phyloP scores from a whole-genome alignment of 2,888 invertebrate species.

The Drosophila lacicola region DNA sequence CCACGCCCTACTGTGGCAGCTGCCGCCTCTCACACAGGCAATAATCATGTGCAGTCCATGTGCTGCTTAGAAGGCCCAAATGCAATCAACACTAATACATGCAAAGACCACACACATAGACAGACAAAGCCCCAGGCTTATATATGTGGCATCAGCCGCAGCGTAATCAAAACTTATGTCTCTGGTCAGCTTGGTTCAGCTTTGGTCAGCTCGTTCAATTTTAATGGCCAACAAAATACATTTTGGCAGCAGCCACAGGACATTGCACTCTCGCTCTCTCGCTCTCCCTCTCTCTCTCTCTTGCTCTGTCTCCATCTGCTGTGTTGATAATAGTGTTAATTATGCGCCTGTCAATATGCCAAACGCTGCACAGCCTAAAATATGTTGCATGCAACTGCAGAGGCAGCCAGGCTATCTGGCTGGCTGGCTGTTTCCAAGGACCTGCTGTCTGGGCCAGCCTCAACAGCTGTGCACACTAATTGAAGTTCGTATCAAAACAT shows the following conservation, averaged over 20 bases:
- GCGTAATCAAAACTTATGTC: constrained; percentile 66
- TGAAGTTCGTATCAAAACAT: constrained; percentile 72
- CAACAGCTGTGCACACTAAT: constrained; percentile 60
- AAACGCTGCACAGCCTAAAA: constrained; percentile 69
- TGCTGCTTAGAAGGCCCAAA: constrained; percentile 39
- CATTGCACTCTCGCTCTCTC: neutral
- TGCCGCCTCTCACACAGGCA: constrained; percentile 8
- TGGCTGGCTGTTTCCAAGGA: constrained; percentile 8
- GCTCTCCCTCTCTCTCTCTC: neutral
- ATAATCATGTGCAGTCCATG: constrained; percentile 44
- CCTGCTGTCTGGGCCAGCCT: neutral
- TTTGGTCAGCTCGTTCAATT: constrained; percentile 50
- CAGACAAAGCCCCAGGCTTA: constrained; percentile 34
- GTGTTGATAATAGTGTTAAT: constrained; percentile 77
- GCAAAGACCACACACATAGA: constrained; percentile 6
- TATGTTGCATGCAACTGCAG: constrained; percentile 49
- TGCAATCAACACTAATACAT: constrained; percentile 58
- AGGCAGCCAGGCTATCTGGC: constrained; percentile 7
- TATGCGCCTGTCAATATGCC: constrained; percentile 79
- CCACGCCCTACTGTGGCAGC: neutral
- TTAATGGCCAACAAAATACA: constrained; percentile 56
- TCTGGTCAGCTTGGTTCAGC: constrained; percentile 36
- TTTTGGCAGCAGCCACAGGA: constrained; percentile 21
- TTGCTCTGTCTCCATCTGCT: constrained; percentile 20
- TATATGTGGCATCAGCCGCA: constrained; percentile 41